phyloP scores from a whole-genome alignment of 2,797 vertebrate genomes.

The Neosilurus mollespiculum region DNA sequence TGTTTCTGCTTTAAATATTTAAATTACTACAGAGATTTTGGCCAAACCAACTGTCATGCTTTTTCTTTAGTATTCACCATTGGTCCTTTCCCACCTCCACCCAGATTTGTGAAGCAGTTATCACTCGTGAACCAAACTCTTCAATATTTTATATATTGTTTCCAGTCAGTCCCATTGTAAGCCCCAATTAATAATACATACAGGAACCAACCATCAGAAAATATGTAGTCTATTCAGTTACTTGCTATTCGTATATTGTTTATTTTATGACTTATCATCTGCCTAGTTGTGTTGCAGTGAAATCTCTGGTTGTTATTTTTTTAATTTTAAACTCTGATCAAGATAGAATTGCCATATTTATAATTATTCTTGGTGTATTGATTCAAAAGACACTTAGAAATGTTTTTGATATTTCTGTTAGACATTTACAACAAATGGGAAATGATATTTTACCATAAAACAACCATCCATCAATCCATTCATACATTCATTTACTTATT shows the following conservation, averaged over 20 bases:
- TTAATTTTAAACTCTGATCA: neutral
- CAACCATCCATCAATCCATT: neutral
- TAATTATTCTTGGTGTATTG: neutral
- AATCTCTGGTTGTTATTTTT: conserved; percentile 22
- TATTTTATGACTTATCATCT: neutral
- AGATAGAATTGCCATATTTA: neutral
- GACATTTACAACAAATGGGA: neutral
- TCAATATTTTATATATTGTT: neutral
- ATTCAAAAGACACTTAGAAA: neutral
- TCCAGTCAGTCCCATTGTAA: too few species aligned
- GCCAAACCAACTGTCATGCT: neutral
- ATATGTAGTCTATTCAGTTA: neutral
- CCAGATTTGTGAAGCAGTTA: neutral
- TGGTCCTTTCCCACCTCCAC: neutral
- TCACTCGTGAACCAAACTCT: too few species aligned
- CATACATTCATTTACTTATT: too few species aligned
- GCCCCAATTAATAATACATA: neutral
- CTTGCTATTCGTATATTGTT: neutral
- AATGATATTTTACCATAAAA: neutral
- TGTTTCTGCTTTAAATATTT: neutral
- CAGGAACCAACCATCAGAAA: neutral
- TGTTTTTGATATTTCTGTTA: neutral
- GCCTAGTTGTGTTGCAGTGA: neutral
- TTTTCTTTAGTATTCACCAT: neutral
- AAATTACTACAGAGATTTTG: neutral